These are phyloP conservation scores for Paraescarpia echinospica DNA, from an alignment of 1,140 invertebrate genomes.

Conservation along the genomic window DNA sequence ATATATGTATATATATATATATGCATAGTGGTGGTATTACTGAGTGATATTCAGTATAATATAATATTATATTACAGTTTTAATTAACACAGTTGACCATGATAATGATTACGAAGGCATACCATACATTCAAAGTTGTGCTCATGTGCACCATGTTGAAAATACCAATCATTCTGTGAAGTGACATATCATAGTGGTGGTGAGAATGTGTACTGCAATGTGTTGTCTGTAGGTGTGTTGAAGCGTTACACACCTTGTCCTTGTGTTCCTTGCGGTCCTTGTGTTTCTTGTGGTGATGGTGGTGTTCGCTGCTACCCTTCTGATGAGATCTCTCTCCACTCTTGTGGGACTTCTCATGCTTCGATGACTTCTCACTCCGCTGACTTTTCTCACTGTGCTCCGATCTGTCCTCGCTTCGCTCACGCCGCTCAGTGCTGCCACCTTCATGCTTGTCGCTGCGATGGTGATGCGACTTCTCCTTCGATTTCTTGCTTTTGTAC, in stretches of 20 bases:
- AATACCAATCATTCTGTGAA: too few relatives aligned
- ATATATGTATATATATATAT: too few relatives aligned
- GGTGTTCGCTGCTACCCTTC: background rate
- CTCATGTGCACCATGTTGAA: too few relatives aligned
- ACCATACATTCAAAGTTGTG: too few relatives aligned
- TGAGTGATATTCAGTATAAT: too few relatives aligned
- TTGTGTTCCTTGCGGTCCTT: constrained; percentile 18
- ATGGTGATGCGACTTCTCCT: constrained; percentile 29
- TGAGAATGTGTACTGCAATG: background rate
- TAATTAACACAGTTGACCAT: too few relatives aligned
- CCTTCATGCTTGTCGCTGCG: background rate
- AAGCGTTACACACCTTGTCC: constrained; percentile 7
- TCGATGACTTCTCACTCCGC: constrained; percentile 8
- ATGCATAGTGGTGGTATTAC: too few relatives aligned
- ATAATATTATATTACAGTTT: too few relatives aligned
- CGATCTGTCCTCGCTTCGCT: background rate
- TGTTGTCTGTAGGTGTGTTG: background rate
- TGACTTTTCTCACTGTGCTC: background rate
- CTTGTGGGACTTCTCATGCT: constrained; percentile 21
- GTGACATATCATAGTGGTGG: background rate
- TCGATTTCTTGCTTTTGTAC: constrained; percentile 58
- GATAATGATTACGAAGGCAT: too few relatives aligned
- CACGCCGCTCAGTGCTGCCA: constrained; percentile 2
- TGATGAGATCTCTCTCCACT: constrained; percentile 32
- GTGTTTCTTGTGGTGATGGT: constrained; percentile 25